Conservation (phyloP, 1,140 invertebrate genomes). For the Leptinotarsa texana region DNA sequence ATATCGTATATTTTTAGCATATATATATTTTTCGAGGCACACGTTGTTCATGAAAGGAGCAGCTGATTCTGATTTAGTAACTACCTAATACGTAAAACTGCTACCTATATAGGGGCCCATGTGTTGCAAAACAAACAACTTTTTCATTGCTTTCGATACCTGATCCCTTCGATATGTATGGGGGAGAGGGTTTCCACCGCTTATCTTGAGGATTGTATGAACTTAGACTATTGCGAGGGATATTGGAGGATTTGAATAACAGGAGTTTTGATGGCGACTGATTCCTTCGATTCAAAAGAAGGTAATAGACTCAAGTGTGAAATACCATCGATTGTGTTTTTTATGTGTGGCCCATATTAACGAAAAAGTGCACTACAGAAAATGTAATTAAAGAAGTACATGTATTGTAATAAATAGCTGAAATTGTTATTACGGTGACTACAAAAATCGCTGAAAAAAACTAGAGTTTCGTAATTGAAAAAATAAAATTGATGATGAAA, state of each 20-base stretch:
- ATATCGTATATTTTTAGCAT: conserved; percentile 11
- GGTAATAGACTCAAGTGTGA: too few species aligned
- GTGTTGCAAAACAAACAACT: conserved; percentile 43
- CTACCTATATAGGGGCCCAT: conserved; percentile 37
- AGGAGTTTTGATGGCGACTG: not conserved
- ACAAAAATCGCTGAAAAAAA: too few species aligned
- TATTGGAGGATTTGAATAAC: conserved; percentile 3
- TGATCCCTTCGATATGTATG: conserved; percentile 31
- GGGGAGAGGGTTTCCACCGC: not conserved
- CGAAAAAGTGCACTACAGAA: too few species aligned
- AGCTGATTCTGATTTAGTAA: conserved; percentile 43
- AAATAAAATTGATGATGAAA: too few species aligned
- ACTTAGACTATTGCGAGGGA: not conserved
- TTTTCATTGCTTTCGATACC: conserved; percentile 43
- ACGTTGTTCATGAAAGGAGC: conserved; percentile 42
- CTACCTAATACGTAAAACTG: conserved; percentile 26
- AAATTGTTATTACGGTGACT: too few species aligned
- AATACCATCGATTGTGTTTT: too few species aligned
- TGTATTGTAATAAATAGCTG: too few species aligned
- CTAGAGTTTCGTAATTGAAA: too few species aligned
- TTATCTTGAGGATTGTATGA: not conserved
- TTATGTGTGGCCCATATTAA: too few species aligned
- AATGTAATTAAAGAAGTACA: too few species aligned
- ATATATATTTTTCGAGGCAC: conserved; percentile 34
- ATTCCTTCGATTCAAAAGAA: too few species aligned